Evolutionary conservation across 2,888 invertebrate genomes (phyloP), one percentile per base, ranked within the genome.

Genomic region (Drosophila parthenogenetica): DNA sequence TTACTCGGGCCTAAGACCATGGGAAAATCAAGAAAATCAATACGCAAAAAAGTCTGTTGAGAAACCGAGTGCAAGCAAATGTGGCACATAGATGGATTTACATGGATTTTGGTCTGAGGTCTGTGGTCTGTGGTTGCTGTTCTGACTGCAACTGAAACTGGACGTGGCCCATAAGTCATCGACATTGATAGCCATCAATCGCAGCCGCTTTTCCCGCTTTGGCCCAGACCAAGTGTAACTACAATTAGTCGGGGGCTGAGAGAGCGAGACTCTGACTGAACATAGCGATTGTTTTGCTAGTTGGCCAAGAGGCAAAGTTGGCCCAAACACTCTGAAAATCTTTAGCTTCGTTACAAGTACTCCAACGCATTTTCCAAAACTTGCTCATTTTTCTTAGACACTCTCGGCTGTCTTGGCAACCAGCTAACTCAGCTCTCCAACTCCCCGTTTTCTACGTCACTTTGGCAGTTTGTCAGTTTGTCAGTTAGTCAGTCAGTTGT

Each of bases 111-210:
- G 4, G 29, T 29, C 29, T 29, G 29, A 29, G 35, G 65, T 54
- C 48, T 55, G 29, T 50, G 48, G 16, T 58, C n/a, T 55, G 37
- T 51, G 10, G 48, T 17, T 45, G 45, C 22, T 45, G 48, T 3
- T 62, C 58, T 35, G 40, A 8, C 40, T 42, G 54, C n/a, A 51
- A 51, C 63, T 46, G 51, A 60, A 59, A 48, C 72, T 67, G 77
- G 69, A 69, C 69, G 57, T 51, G 49, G 72, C 58, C 79, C 76
- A 85, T 87, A 87, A 87, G 86, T 86, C 87, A 85, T 77, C 75
- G 73, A 73, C 87, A 87, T 83, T 86, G 87, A 87, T 86, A 86
- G 85, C 87, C 85, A 86, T 86, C 86, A 86, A 86, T 87, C 87
- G 87, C 76, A 49, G 67, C 69, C 73, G 75, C 74, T 80, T 72